Evolutionary conservation across 2,888 invertebrate genomes (phyloP).

Genomic region (Caenorhabditis afra): DNA sequence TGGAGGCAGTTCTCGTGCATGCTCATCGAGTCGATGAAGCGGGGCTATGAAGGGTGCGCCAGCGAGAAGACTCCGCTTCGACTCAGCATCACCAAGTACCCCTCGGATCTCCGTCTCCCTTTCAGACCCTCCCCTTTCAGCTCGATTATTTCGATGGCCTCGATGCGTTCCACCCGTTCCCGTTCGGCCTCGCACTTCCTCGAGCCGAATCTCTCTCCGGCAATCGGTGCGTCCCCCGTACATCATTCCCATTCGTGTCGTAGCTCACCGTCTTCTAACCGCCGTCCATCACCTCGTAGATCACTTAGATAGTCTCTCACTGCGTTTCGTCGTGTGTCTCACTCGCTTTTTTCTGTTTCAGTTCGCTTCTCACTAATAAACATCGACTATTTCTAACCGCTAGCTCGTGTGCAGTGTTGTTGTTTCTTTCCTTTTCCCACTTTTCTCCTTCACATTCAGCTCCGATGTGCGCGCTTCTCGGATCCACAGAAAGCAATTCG

Average conservation of each 20-base stretch:
- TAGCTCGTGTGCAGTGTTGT: slow-evolving; percentile 33
- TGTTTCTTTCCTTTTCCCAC: background rate
- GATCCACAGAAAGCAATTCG: slow-evolving; percentile 45
- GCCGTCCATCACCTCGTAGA: slow-evolving; percentile 52
- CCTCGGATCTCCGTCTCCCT: no score
- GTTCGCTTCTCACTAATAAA: slow-evolving; percentile 21
- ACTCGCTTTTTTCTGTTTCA: slow-evolving; percentile 20
- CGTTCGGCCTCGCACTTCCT: slow-evolving; percentile 70
- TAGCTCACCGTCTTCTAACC: slow-evolving; percentile 51
- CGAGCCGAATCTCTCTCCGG: slow-evolving; percentile 65
- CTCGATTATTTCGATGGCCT: slow-evolving; percentile 73
- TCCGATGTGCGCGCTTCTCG: slow-evolving; percentile 58
- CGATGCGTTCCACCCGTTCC: slow-evolving; percentile 67
- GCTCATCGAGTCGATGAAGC: slow-evolving; percentile 70
- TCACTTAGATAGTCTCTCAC: slow-evolving; percentile 53
- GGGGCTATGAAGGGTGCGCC: slow-evolving; percentile 71
- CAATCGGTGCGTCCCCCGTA: slow-evolving; percentile 58
- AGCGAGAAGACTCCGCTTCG: slow-evolving; percentile 70
- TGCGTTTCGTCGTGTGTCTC: slow-evolving; percentile 32
- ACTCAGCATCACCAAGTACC: slow-evolving; percentile 69
- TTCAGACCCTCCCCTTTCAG: slow-evolving; percentile 48
- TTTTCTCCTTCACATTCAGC: slow-evolving; percentile 37
- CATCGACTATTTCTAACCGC: slow-evolving; percentile 1
- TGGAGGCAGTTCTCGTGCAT: slow-evolving; percentile 69
- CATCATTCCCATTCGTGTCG: slow-evolving; percentile 57